Evolutionary conservation across 2,888 invertebrate species (phyloP).

Genomic region (Lamproptera curius): DNA sequence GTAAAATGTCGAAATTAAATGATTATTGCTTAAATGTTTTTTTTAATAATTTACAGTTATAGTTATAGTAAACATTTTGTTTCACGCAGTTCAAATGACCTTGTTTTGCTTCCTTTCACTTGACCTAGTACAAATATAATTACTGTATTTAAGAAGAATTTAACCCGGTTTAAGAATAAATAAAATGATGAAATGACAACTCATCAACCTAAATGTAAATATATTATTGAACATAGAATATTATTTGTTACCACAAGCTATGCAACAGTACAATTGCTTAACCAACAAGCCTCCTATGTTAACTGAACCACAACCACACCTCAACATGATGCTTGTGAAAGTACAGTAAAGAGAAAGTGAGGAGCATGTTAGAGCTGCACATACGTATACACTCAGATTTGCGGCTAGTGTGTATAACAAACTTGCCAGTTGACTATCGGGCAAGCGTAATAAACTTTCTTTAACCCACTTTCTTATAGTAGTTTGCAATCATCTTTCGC

Average conservation of each 20-base stretch:
- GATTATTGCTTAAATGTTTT: neutral
- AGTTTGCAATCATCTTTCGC: slow-evolving; percentile 62
- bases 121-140: slow-evolving; percentile 5
- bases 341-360: slow-evolving; percentile 76
- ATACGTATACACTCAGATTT: slow-evolving; percentile 43
- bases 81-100: slow-evolving; percentile 2
- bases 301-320: slow-evolving; percentile 67
- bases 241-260: slow-evolving; percentile 2
- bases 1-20: neutral
- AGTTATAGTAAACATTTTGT: neutral
- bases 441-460: slow-evolving; percentile 73
- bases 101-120: slow-evolving; percentile 7
- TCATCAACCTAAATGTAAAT: too few relatives aligned
- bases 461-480: slow-evolving; percentile 74
- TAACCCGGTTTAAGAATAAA: too few relatives aligned
- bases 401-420: slow-evolving; percentile 54
- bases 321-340: slow-evolving; percentile 64
- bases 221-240: too few relatives aligned
- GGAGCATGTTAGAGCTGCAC: slow-evolving; percentile 57
- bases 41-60: neutral
- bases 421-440: slow-evolving; percentile 56
- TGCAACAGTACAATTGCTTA: slow-evolving; percentile 35
- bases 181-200: too few relatives aligned
- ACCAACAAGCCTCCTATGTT: slow-evolving; percentile 43
- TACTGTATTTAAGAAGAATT: neutral